Conservation (phyloP, 2,888 invertebrate species). For the Drosophila leonis region DNA sequence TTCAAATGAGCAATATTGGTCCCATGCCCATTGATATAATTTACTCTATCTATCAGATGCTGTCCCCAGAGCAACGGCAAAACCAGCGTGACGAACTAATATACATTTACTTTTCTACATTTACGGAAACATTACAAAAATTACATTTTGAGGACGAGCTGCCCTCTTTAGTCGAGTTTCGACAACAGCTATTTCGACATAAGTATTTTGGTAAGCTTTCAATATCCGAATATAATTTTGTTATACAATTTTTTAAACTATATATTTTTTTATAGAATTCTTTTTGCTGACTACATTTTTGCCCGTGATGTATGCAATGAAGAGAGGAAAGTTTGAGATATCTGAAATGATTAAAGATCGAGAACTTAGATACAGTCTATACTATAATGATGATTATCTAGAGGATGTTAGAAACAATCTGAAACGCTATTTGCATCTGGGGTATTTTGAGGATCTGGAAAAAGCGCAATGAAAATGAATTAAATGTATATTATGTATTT, state of each 20-base stretch:
- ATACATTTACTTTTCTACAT: slow-evolving; percentile 65
- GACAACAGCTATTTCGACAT: slow-evolving; percentile 48
- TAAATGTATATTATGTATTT: neutral
- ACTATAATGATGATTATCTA: slow-evolving; percentile 38
- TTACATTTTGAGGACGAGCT: slow-evolving; percentile 60
- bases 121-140: slow-evolving; percentile 58
- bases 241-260: neutral
- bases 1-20: slow-evolving; percentile 67
- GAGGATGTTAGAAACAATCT: slow-evolving; percentile 44
- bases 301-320: slow-evolving; percentile 49
- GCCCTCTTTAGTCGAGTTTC: slow-evolving; percentile 61
- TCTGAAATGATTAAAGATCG: slow-evolving; percentile 43
- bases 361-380: slow-evolving; percentile 26
- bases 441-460: slow-evolving; percentile 56
- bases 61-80: slow-evolving; percentile 54
- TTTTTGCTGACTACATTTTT: slow-evolving; percentile 59
- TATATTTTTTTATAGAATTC: slow-evolving; percentile 46
- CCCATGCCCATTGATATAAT: slow-evolving; percentile 66
- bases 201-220: slow-evolving; percentile 60
- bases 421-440: slow-evolving; percentile 46
- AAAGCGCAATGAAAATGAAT: neutral
- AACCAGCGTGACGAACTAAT: slow-evolving; percentile 60
- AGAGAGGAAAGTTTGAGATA: slow-evolving; percentile 31
- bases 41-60: slow-evolving; percentile 69
- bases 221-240: neutral